phyloP scores from a whole-genome alignment of 2,888 invertebrate genomes.

The Sesia bembeciformis region DNA sequence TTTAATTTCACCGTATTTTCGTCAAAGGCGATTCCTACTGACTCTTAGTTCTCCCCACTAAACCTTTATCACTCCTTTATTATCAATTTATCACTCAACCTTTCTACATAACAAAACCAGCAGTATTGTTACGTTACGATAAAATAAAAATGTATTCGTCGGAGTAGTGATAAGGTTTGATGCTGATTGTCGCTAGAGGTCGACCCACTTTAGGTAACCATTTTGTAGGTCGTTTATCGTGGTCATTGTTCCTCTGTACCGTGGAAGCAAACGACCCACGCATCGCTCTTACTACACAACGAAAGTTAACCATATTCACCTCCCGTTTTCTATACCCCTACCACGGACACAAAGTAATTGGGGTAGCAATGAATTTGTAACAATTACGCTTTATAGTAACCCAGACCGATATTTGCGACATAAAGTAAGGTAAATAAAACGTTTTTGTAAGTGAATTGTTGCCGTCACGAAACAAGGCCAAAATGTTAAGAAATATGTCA shows the following conservation, averaged over 20 bases:
- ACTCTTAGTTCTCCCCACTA: too few species aligned
- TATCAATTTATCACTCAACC: too few species aligned
- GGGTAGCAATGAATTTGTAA: slow-evolving; percentile 15
- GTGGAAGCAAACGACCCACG: slow-evolving; percentile 10
- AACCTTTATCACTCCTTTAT: too few species aligned
- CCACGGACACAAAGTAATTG: slow-evolving; percentile 10
- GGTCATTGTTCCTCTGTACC: slow-evolving; percentile 39
- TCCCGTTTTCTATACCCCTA: slow-evolving; percentile 16
- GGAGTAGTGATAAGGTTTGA: not conserved
- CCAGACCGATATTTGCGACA: not conserved
- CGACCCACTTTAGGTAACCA: slow-evolving; percentile 54
- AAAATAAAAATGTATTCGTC: not conserved
- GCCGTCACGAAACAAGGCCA: slow-evolving; percentile 12
- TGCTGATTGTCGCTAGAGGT: slow-evolving; percentile 18
- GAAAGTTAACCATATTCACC: slow-evolving; percentile 11
- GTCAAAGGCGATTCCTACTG: too few species aligned
- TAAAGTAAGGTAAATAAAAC: not conserved
- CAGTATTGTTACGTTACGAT: not conserved
- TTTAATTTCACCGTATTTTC: too few species aligned
- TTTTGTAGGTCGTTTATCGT: slow-evolving; percentile 59
- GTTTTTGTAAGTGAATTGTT: slow-evolving; percentile 15
- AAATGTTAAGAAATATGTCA: slow-evolving; percentile 28
- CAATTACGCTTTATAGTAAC: not conserved
- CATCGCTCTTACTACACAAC: not conserved
- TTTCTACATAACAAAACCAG: too few species aligned